These are phyloP conservation scores for Linnaemya tessellans DNA, from an alignment of 2,888 invertebrate genomes.

Conservation along the genomic window DNA sequence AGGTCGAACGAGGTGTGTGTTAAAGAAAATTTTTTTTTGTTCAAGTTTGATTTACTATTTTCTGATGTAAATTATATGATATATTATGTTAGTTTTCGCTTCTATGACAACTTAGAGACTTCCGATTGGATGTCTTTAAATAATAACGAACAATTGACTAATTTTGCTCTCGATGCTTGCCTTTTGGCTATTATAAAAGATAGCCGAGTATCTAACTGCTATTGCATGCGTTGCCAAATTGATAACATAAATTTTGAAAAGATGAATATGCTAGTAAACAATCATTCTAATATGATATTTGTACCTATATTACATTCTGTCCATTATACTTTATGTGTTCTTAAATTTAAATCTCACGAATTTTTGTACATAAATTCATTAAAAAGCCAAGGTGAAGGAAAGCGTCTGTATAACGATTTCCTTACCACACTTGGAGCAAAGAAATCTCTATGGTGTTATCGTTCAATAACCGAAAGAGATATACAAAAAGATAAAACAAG, in stretches of 20 bases:
- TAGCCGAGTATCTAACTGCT: background rate
- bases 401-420: background rate
- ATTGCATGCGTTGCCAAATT: background rate
- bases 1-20: too few relatives aligned
- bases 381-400: background rate
- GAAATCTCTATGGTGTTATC: background rate
- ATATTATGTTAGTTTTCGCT: background rate
- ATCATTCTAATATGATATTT: background rate
- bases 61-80: too few relatives aligned
- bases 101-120: background rate
- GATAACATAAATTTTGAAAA: background rate
- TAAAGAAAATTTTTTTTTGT: too few relatives aligned
- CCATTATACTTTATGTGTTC: background rate
- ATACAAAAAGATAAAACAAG: too few relatives aligned
- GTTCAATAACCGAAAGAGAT: background rate
- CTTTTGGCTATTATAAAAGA: background rate
- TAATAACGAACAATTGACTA: background rate
- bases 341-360: background rate
- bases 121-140: background rate
- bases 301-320: background rate
- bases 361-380: slow-evolving; percentile 1
- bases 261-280: background rate
- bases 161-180: background rate
- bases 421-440: background rate
- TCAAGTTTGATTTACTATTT: too few relatives aligned